These are phyloP conservation scores for Crotalus viridis DNA, from an alignment of 2,113 vertebrate genomes.

Conservation along the genomic window DNA sequence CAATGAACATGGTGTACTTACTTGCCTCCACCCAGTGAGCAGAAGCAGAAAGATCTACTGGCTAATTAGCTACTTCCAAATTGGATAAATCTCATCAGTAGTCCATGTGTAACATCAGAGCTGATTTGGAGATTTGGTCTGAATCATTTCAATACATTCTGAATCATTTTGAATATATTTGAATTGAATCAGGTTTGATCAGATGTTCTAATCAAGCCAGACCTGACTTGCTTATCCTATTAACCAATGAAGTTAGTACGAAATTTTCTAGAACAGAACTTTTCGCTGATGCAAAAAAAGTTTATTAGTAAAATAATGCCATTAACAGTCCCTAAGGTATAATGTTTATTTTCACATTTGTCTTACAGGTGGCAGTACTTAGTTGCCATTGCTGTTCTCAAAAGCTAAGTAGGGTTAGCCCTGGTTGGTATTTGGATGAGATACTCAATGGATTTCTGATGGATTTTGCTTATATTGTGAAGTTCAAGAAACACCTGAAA, in stretches of 20 bases:
- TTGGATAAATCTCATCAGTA: background rate
- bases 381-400: background rate
- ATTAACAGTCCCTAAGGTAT: background rate
- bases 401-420: background rate
- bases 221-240: background rate
- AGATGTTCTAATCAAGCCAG: background rate
- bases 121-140: background rate
- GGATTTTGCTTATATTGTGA: background rate
- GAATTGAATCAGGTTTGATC: background rate
- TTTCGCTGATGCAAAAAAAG: background rate
- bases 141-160: background rate
- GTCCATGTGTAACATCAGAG: background rate
- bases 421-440: background rate
- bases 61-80: background rate
- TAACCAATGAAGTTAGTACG: background rate
- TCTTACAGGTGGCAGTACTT: background rate
- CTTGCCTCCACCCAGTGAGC: background rate
- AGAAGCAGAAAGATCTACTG: background rate
- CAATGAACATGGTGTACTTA: background rate
- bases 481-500: background rate
- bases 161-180: background rate
- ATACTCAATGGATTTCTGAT: background rate
- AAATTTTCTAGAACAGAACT: background rate
- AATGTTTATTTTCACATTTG: background rate
- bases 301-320: background rate